These are phyloP conservation scores for Scomber scombrus DNA, from an alignment of 2,113 vertebrate species.

Conservation along the genomic window DNA sequence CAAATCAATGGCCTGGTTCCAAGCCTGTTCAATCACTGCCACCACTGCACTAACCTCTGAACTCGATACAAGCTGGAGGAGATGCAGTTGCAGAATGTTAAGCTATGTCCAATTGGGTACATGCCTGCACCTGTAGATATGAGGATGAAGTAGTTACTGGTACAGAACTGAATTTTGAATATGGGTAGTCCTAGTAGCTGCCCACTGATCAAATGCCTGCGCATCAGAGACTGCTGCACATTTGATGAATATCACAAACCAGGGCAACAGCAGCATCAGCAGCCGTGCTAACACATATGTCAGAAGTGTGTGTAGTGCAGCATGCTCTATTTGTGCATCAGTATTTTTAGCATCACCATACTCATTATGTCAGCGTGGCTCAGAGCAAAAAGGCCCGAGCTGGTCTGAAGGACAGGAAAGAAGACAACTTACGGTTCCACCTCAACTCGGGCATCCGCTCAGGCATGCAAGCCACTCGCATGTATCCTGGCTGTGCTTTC, in stretches of 20 bases:
- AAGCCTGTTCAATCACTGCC: slow-evolving; percentile 43
- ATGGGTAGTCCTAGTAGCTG: neutral
- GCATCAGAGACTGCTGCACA: neutral
- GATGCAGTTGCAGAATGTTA: neutral
- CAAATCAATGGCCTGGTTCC: slow-evolving; percentile 72
- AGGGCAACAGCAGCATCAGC: slow-evolving; percentile 30
- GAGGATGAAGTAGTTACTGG: neutral
- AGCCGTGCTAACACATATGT: slow-evolving; percentile 49
- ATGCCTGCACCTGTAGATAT: neutral
- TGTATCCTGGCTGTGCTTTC: slow-evolving; percentile 19
- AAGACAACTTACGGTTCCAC: slow-evolving; percentile 44
- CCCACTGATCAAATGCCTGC: slow-evolving; percentile 22
- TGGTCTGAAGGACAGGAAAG: slow-evolving; percentile 37
- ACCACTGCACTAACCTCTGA: slow-evolving; percentile 54
- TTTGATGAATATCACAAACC: neutral
- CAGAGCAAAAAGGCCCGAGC: slow-evolving; percentile 48
- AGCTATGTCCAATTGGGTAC: neutral
- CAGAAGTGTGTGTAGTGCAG: slow-evolving; percentile 60
- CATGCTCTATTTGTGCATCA: slow-evolving; percentile 69
- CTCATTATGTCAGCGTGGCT: slow-evolving; percentile 74
- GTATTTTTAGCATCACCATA: slow-evolving; percentile 82
- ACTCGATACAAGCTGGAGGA: slow-evolving; percentile 18
- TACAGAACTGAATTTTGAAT: neutral
- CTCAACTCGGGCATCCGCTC: slow-evolving; percentile 35
- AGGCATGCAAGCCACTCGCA: neutral